Evolutionary conservation across 2,888 invertebrate species (phyloP).

Genomic region (Sphaeridia pumilis): DNA sequence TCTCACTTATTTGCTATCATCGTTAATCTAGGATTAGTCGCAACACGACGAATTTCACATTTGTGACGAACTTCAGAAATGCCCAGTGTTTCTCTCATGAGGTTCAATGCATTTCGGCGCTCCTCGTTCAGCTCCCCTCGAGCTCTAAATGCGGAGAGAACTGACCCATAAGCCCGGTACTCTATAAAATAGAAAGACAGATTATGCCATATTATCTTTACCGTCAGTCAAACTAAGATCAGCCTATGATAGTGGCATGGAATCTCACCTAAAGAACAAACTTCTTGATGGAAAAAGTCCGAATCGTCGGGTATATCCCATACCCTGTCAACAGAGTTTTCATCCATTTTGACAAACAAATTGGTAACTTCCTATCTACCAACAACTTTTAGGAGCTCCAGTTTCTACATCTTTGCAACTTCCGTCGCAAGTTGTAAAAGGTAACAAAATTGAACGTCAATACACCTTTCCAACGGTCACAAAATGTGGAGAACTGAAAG

Average conservation of each 20-base stretch:
- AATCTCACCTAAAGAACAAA: conserved; percentile 11
- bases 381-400: too few species aligned
- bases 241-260: neutral
- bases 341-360: neutral
- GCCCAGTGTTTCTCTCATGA: conserved; percentile 20
- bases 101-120: conserved; percentile 18
- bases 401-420: neutral
- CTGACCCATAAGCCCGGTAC: conserved; percentile 15
- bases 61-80: conserved; percentile 30
- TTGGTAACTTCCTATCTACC: too few species aligned
- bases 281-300: conserved; percentile 9
- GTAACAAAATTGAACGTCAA: too few species aligned
- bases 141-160: conserved; percentile 28
- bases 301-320: conserved; percentile 7
- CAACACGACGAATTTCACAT: conserved; percentile 27
- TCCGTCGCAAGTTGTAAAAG: too few species aligned
- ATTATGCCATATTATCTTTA: neutral
- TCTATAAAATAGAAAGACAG: conserved; percentile 18
- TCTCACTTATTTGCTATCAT: conserved; percentile 23
- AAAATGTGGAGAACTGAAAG: too few species aligned
- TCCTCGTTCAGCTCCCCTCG: conserved; percentile 26
- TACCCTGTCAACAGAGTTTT: conserved; percentile 1
- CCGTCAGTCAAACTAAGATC: neutral
- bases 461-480: too few species aligned
- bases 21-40: conserved; percentile 21